Evolutionary conservation across 2,797 vertebrate species (phyloP).

Genomic region (Eurystomus glaucurus): DNA sequence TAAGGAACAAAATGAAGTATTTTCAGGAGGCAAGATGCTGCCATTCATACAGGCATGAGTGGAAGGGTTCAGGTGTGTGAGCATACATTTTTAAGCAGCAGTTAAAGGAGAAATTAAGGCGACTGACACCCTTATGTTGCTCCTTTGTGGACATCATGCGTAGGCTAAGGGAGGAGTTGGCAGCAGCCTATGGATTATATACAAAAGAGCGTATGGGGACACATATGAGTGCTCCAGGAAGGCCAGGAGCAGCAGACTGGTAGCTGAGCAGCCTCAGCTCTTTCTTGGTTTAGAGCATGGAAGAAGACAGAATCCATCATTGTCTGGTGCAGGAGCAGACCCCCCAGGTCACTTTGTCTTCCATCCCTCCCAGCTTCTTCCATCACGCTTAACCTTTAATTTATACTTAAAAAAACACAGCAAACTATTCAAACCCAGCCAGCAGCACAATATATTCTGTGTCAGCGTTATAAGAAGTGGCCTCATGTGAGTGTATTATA

Average conservation of each 20-base stretch:
- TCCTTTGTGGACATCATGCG: neutral
- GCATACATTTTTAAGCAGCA: neutral
- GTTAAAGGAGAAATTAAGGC: neutral
- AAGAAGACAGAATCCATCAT: neutral
- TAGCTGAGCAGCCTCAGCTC: neutral
- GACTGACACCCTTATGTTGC: neutral
- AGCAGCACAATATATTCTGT: neutral
- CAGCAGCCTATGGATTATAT: neutral
- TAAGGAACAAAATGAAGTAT: neutral
- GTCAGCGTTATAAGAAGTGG: neutral
- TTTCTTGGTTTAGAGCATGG: neutral
- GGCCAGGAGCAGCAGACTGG: neutral
- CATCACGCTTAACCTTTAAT: neutral
- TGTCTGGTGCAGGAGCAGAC: neutral
- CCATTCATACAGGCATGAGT: neutral
- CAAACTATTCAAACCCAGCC: neutral
- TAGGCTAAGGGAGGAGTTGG: neutral
- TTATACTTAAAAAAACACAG: neutral
- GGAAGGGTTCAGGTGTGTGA: neutral
- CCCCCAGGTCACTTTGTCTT: neutral
- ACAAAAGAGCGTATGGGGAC: rapidly evolving
- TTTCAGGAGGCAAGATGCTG: neutral
- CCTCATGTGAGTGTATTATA: neutral
- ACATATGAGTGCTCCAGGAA: neutral
- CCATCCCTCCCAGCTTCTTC: neutral